A percentile compares a stretch with the other conserved stretches of the same genome.
phyloP scores from a whole-genome alignment of 2,113 vertebrate species.

The Chiloscyllium plagiosum region DNA sequence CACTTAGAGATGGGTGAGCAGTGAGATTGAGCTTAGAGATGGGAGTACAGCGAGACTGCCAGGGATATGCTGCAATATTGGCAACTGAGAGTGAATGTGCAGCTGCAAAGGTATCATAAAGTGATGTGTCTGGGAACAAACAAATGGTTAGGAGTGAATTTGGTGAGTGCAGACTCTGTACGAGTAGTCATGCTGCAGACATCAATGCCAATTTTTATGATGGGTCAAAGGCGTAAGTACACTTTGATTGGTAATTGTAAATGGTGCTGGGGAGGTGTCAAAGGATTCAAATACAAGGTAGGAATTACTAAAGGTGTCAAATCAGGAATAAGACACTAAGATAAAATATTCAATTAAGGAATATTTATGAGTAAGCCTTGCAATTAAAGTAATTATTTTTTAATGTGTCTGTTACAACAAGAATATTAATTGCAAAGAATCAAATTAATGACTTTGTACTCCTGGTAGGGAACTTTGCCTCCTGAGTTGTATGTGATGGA shows the following conservation, averaged over 20 bases:
- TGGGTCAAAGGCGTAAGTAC: background rate
- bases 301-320: background rate
- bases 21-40: background rate
- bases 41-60: background rate
- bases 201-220: background rate
- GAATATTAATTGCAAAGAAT: background rate
- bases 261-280: too few relatives aligned
- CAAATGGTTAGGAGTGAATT: background rate
- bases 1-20: too few relatives aligned
- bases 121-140: background rate
- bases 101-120: background rate
- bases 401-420: background rate
- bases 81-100: background rate
- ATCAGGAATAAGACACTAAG: background rate
- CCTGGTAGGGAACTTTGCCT: background rate
- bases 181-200: background rate
- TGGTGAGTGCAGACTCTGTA: background rate
- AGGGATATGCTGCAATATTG: background rate
- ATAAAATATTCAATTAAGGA: background rate
- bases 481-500: background rate
- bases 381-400: background rate
- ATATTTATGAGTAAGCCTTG: background rate
- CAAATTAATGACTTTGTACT: background rate
- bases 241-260: background rate
- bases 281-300: background rate